Conservation (phyloP, 2,888 invertebrate genomes). For the Dusona sp. region DNA sequence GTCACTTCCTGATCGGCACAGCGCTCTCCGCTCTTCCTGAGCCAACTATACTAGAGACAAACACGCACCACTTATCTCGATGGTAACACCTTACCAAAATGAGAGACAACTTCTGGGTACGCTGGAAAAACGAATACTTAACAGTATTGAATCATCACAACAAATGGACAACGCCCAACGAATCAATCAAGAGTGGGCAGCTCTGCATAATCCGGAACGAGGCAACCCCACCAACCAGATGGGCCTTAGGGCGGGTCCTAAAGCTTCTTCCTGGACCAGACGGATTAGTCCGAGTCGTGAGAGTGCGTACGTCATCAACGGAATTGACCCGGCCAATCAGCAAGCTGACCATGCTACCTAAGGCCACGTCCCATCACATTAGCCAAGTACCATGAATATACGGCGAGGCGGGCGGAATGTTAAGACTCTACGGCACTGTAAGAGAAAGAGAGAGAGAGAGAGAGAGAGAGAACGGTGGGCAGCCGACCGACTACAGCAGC, state of each 20-base stretch:
- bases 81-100: slow-evolving; percentile 8
- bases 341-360: no score
- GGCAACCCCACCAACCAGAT: neutral
- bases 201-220: neutral
- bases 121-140: neutral
- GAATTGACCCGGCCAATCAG: no score
- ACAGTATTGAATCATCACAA: neutral
- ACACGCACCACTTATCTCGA: neutral
- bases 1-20: slow-evolving; percentile 75
- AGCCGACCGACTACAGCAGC: no score
- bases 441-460: no score
- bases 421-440: no score
- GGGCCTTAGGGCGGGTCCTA: neutral
- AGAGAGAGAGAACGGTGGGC: no score
- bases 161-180: neutral
- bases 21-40: slow-evolving; percentile 67
- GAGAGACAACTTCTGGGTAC: neutral
- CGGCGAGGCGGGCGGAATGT: no score
- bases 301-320: no score
- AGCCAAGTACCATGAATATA: no score
- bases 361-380: no score
- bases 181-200: neutral
- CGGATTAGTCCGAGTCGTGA: neutral
- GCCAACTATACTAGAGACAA: slow-evolving; percentile 32
- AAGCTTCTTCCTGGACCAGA: neutral